Base-by-base conservation (phyloP, 2,113 vertebrate genomes). In the Garra rufa region DNA sequence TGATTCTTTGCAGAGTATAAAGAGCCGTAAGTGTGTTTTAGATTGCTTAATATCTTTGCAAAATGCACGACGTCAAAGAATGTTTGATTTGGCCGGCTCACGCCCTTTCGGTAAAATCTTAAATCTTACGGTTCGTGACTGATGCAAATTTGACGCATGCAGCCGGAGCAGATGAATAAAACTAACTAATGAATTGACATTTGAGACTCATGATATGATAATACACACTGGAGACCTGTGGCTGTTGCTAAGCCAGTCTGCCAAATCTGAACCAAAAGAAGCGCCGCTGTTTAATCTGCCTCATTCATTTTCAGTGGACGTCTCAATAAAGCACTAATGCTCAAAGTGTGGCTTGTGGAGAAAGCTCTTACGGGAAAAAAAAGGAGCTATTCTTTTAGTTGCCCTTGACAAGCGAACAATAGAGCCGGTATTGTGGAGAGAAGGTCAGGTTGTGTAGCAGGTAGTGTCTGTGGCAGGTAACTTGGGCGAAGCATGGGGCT, bases 401-500 rank as follows among this genome's bases (percentile, higher is more conserved):
- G 26, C 63, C 77, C 38, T 70, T 70, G 71, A 81, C 21, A 70
- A 76, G 79, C 6, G 13, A 84, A 82, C 80, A 76, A 78, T 82
- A 85, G 73, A 63, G 52, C 21, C 7, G 43, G 4, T n/a, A 44
- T 65, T n/a, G 70, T 73, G 10, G 28, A 41, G 83, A 82, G 79
- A 85, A 82, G 78, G 83, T 87, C 79, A 65, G 74, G 46, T 82
- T 77, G 28, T 78, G 28, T 61, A 34, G 70, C 41, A 21, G 81
- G 84, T 84, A 61, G 67, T 84, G 77, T 85, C 26, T 85, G 34
- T 76, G 59, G 24, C 59, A 80, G 78, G 78, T 67, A 80, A 44
- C 55, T 28, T 79, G 7, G 74, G 30, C 44, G 76, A 81, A 78
- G 83, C 80, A 87, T 63, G 73, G 26, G 61, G 52, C 76, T 83